These are phyloP conservation scores for Drosophila paracracens DNA, from an alignment of 2,888 invertebrate genomes.

Conservation along the genomic window DNA sequence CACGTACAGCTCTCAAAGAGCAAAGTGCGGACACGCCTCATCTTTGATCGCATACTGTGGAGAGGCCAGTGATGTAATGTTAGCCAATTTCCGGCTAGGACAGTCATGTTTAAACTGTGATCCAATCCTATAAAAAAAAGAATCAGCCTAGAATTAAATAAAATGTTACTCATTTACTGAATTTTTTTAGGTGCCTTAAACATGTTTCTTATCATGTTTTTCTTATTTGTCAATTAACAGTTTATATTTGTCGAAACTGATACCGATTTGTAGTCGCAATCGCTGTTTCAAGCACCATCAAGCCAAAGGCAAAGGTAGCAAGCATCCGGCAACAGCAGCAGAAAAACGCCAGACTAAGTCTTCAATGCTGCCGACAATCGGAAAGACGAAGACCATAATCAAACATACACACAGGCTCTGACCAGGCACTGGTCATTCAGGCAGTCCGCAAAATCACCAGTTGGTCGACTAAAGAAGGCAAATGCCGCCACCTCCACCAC, in stretches of 20 bases:
- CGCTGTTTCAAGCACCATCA: conserved; percentile 12
- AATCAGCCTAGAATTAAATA: not conserved
- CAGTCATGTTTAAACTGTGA: not conserved
- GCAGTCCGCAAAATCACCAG: conserved; percentile 15
- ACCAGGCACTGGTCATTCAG: not conserved
- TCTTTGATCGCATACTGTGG: not conserved
- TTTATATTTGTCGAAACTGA: not conserved
- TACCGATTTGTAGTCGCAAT: too few relatives aligned
- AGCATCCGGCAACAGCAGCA: conserved; percentile 12
- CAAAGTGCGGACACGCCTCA: conserved; percentile 55
- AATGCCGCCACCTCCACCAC: conserved; percentile 28
- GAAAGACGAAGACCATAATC: conserved; percentile 55
- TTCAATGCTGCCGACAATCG: conserved; percentile 65
- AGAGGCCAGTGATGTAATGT: not conserved
- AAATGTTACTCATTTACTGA: not conserved
- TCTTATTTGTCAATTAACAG: not conserved
- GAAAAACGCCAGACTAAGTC: conserved; percentile 58
- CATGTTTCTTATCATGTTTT: not conserved
- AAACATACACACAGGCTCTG: conserved; percentile 14
- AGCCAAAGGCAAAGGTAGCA: conserved; percentile 48
- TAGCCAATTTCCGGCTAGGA: not conserved
- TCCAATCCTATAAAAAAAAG: not conserved
- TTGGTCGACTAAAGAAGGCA: conserved; percentile 35
- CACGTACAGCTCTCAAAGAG: conserved; percentile 34
- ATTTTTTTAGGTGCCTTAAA: not conserved